Conservation (phyloP, 2,888 invertebrate genomes). For the Volucella zonaria region DNA sequence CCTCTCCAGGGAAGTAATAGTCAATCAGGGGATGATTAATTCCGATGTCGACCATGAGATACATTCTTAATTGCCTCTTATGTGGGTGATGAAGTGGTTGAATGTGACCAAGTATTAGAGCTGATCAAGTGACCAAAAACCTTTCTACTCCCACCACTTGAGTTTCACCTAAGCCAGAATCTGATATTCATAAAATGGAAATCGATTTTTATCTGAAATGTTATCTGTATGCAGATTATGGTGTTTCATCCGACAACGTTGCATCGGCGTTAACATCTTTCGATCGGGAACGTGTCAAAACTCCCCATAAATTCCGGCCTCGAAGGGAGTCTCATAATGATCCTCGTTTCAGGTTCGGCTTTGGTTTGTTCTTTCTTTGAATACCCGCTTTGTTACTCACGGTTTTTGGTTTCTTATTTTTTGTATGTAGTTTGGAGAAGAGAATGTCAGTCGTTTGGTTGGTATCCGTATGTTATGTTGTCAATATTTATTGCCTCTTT, state of each 20-base stretch:
- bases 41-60: slow-evolving; percentile 29
- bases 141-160: slow-evolving; percentile 1
- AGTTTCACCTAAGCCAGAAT: neutral
- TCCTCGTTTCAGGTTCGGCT: slow-evolving; percentile 15
- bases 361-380: slow-evolving; percentile 9
- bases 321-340: slow-evolving; percentile 29
- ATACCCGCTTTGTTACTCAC: slow-evolving; percentile 13
- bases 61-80: slow-evolving; percentile 61
- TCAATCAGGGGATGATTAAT: slow-evolving; percentile 60
- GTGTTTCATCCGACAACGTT: slow-evolving; percentile 26
- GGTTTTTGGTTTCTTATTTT: neutral
- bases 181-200: slow-evolving; percentile 31
- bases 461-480: neutral
- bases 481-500: slow-evolving; percentile 36
- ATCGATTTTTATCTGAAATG: slow-evolving; percentile 50
- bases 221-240: slow-evolving; percentile 60
- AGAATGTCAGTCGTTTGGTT: slow-evolving; percentile 25
- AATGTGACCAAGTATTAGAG: no score
- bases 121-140: neutral
- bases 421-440: neutral
- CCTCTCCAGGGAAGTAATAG: slow-evolving; percentile 48
- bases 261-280: slow-evolving; percentile 61
- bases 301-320: slow-evolving; percentile 45
- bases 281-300: slow-evolving; percentile 66
- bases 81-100: slow-evolving; percentile 56